Conservation (phyloP, 2,797 vertebrate species). For the Hozukius guyotensis region DNA sequence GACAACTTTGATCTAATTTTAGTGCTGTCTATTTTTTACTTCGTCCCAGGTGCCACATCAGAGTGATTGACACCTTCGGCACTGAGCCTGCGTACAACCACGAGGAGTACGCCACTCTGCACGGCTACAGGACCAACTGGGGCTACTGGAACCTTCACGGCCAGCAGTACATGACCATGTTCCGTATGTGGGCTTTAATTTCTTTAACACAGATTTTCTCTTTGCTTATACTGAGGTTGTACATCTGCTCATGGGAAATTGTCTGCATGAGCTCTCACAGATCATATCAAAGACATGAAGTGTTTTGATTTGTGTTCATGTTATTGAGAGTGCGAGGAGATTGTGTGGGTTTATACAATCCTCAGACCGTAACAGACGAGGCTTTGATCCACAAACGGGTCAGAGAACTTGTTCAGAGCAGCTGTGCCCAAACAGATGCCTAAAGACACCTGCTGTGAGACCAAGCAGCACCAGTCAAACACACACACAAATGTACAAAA, state of each 20-base stretch:
- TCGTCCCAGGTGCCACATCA: conserved; percentile 89
- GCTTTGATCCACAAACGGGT: conserved; percentile 2
- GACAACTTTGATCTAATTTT: conserved; percentile 25
- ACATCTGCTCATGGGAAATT: neutral
- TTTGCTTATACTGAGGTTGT: neutral
- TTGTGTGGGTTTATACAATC: conserved; percentile 21
- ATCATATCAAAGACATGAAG: neutral
- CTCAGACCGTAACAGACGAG: conserved; percentile 17
- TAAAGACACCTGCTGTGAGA: conserved; percentile 18
- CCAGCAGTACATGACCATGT: conserved; percentile 98
- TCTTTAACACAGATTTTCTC: neutral
- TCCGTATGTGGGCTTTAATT: conserved; percentile 65
- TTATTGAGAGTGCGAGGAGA: conserved; percentile 17
- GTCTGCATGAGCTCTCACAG: neutral
- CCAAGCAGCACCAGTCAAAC: neutral
- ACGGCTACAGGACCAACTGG: conserved; percentile 96
- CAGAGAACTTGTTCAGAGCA: conserved; percentile 33
- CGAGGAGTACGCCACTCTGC: conserved; percentile 93
- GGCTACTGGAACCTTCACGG: conserved; percentile 97
- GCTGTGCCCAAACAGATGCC: conserved; percentile 58
- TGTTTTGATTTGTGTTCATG: conserved; percentile 3
- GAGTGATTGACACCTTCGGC: conserved; percentile 97
- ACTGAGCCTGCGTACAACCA: conserved; percentile 97
- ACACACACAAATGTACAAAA: neutral
- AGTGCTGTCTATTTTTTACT: conserved; percentile 10